Conservation (phyloP, 2,113 vertebrate species). For the Leiothrix lutea region DNA sequence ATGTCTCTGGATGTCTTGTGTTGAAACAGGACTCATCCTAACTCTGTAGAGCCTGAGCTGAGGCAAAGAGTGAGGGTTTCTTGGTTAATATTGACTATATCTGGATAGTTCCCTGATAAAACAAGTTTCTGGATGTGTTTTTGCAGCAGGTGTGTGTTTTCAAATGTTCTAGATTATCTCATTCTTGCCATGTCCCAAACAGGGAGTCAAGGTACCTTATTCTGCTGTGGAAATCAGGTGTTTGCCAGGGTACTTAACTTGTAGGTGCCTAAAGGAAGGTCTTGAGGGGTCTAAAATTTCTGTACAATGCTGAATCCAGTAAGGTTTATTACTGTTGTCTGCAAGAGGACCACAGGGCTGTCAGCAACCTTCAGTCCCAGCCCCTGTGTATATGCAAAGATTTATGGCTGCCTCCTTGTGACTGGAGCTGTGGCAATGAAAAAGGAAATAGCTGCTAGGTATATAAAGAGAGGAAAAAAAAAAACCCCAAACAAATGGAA, state of each 20-base stretch:
- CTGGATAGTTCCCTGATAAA: neutral
- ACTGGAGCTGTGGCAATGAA: neutral
- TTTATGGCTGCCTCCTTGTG: neutral
- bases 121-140: accelerated
- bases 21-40: neutral
- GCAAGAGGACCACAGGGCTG: neutral
- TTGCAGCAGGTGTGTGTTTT: neutral
- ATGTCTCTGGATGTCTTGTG: neutral
- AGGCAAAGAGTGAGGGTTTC: neutral
- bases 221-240: neutral
- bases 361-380: neutral
- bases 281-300: neutral
- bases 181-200: neutral
- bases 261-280: neutral
- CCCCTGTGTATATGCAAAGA: neutral
- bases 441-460: neutral
- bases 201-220: neutral
- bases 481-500: neutral
- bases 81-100: neutral
- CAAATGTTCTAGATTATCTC: neutral
- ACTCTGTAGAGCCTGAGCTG: neutral
- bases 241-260: neutral
- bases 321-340: neutral
- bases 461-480: neutral
- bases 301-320: neutral